These are phyloP conservation scores for Epirrita christyi DNA, from an alignment of 2,888 invertebrate species.

Conservation along the genomic window DNA sequence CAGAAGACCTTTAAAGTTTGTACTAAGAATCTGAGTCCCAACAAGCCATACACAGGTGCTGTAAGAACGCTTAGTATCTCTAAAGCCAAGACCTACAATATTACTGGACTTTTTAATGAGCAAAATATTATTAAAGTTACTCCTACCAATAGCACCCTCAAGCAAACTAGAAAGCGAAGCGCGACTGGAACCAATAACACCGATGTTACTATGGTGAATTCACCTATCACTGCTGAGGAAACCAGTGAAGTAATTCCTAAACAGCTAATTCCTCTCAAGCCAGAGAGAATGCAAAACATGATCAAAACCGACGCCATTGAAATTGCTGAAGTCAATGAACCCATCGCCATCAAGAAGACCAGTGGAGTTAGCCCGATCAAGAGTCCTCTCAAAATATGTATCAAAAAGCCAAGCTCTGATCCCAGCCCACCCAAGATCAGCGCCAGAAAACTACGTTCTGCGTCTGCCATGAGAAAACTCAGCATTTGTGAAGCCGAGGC, in stretches of 20 bases:
- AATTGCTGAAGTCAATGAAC: too few relatives aligned
- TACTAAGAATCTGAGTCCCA: background rate
- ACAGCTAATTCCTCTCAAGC: background rate
- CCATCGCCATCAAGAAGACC: too few relatives aligned
- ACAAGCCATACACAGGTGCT: slow-evolving; percentile 5
- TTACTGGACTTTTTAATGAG: too few relatives aligned
- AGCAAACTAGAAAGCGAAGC: background rate
- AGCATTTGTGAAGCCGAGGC: background rate
- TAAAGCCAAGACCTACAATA: background rate
- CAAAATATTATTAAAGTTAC: background rate
- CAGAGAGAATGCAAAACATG: too few relatives aligned
- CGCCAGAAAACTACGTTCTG: background rate
- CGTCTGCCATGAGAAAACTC: background rate
- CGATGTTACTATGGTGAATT: background rate
- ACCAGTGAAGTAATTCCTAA: background rate
- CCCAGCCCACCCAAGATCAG: background rate
- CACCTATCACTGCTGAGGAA: background rate
- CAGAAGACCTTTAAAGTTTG: background rate
- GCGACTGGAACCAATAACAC: background rate
- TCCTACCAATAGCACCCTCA: background rate
- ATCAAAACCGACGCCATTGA: too few relatives aligned
- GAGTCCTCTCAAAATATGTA: background rate
- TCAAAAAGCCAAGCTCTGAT: background rate
- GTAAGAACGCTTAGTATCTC: background rate
- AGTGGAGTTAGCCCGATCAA: too few relatives aligned